These are phyloP conservation scores for Montipora efflorescens DNA, from an alignment of 64 coral and sea anemone species.

Conservation along the genomic window DNA sequence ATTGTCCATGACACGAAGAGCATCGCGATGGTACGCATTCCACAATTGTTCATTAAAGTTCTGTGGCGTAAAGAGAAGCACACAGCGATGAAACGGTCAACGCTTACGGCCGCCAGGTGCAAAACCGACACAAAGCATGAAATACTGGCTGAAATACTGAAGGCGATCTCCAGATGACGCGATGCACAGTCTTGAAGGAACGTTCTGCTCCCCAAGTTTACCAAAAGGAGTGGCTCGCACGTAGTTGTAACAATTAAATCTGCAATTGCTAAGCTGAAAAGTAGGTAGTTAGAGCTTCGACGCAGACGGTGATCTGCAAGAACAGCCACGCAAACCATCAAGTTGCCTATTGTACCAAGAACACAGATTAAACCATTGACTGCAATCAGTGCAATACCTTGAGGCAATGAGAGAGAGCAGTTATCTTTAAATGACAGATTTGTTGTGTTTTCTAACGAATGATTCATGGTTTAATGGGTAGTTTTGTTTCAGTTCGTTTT, in stretches of 20 bases:
- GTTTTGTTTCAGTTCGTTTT: too few relatives aligned
- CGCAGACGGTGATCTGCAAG: constrained; percentile 10
- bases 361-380: neutral
- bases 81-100: constrained; percentile 5
- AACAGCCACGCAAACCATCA: constrained; percentile 39
- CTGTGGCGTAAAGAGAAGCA: neutral
- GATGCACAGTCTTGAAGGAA: constrained; percentile 3
- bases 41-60: constrained; percentile 5
- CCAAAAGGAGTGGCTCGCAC: constrained; percentile 5
- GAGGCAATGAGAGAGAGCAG: neutral
- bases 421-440: neutral
- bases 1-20: constrained; percentile 4
- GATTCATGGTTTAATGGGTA: neutral
- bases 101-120: constrained; percentile 1
- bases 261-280: constrained; percentile 23
- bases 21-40: neutral
- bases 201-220: neutral
- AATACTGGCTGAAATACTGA: neutral
- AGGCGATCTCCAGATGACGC: neutral
- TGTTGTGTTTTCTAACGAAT: neutral
- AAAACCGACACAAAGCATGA: neutral
- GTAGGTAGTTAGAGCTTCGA: constrained; percentile 7
- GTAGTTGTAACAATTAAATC: constrained; percentile 34
- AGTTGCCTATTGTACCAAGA: constrained; percentile 35
- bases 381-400: neutral